Conservation (phyloP, 2,888 invertebrate genomes). For the Rotaria sp. region DNA sequence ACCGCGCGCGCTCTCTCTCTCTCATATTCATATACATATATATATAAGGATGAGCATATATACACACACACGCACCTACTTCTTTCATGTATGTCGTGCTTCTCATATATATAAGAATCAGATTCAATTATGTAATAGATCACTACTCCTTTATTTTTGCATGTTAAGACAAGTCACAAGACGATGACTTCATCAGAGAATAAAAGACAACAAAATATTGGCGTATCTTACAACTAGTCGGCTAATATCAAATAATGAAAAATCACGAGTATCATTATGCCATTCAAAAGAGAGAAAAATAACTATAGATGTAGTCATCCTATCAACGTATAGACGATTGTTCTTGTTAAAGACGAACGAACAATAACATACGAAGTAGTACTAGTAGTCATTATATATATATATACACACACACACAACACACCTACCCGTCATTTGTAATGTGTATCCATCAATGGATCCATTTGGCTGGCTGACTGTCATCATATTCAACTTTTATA, state of each 20-base stretch:
- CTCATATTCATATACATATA: too few relatives aligned
- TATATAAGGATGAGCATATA: slow-evolving; percentile 6
- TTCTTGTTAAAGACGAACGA: slow-evolving; percentile 8
- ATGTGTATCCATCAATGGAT: slow-evolving; percentile 12
- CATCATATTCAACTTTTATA: slow-evolving; percentile 24
- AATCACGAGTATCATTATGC: slow-evolving; percentile 24
- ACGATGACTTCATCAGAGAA: slow-evolving; percentile 19
- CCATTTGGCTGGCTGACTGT: slow-evolving; percentile 22
- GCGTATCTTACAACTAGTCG: slow-evolving; percentile 18
- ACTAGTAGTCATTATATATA: slow-evolving; percentile 7
- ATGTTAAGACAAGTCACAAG: slow-evolving; percentile 21
- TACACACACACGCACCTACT: background rate
- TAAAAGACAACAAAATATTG: slow-evolving; percentile 24
- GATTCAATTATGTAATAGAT: slow-evolving; percentile 18
- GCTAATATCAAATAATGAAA: slow-evolving; percentile 24
- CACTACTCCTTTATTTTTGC: background rate
- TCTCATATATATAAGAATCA: slow-evolving; percentile 18
- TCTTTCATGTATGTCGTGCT: slow-evolving; percentile 15
- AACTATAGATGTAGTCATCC: slow-evolving; percentile 1
- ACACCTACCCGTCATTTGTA: slow-evolving; percentile 16
- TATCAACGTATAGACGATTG: slow-evolving; percentile 7
- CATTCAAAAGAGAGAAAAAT: background rate
- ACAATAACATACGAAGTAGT: background rate
- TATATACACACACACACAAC: background rate
- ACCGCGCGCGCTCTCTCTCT: background rate